phyloP scores from a whole-genome alignment of 2,888 invertebrate genomes.

The Caenorhabditis macrosperma region DNA sequence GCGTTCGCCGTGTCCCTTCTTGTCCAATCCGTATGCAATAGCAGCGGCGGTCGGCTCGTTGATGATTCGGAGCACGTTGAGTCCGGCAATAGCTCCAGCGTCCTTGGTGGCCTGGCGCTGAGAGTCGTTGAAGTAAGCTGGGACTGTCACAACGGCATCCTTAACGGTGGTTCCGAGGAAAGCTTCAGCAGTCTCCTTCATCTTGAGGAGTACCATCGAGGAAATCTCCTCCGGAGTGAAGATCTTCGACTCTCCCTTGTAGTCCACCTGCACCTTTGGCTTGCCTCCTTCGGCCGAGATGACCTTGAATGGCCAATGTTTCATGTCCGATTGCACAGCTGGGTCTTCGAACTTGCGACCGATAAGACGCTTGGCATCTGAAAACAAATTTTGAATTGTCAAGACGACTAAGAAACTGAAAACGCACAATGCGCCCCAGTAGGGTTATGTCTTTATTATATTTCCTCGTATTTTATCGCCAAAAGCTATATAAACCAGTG shows the following conservation, averaged over 20 bases:
- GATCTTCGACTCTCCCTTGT: slow-evolving; percentile 90
- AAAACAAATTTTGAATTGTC: slow-evolving; percentile 28
- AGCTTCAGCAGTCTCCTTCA: too few relatives aligned
- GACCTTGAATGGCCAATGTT: slow-evolving; percentile 81
- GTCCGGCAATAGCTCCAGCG: slow-evolving; percentile 81
- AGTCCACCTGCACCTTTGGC: slow-evolving; percentile 86
- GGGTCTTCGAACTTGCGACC: slow-evolving; percentile 82
- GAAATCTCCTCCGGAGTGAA: slow-evolving; percentile 80
- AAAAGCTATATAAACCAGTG: slow-evolving; percentile 7
- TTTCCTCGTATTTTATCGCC: slow-evolving; percentile 9
- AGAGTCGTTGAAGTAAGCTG: slow-evolving; percentile 87
- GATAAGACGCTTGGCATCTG: slow-evolving; percentile 81
- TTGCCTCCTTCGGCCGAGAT: slow-evolving; percentile 79
- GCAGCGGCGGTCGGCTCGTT: slow-evolving; percentile 85
- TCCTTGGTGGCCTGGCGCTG: slow-evolving; percentile 85
- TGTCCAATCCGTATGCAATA: slow-evolving; percentile 83
- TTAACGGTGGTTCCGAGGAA: too few relatives aligned
- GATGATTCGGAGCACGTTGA: slow-evolving; percentile 82
- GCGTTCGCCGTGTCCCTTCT: slow-evolving; percentile 67
- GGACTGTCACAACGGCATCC: slow-evolving; percentile 91
- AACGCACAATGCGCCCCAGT: background rate
- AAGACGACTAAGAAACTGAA: slow-evolving; percentile 11
- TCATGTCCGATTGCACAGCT: slow-evolving; percentile 81
- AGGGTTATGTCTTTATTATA: slow-evolving; percentile 5
- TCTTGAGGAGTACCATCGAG: slow-evolving; percentile 76